Percentiles rank a stretch among this genome's conserved stretches.
Evolutionary conservation across 2,113 vertebrate genomes (phyloP).

Genomic region (Fulica atra): DNA sequence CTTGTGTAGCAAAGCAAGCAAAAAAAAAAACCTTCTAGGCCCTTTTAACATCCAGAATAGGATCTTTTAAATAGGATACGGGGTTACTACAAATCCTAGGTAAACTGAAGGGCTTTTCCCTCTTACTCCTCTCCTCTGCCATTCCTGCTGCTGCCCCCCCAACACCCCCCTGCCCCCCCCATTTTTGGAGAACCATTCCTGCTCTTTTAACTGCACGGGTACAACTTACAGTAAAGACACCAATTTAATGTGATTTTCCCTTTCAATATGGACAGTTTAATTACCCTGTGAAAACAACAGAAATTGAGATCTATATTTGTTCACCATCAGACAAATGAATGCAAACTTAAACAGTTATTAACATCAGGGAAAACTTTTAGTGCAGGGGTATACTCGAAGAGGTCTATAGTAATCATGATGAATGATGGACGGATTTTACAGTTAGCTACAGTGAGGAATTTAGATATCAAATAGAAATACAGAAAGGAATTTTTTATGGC

Average conservation of each 20-base stretch:
- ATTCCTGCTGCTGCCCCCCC: too few species aligned
- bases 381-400: not conserved
- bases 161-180: accelerated
- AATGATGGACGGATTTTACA: not conserved
- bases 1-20: not conserved
- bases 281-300: not conserved
- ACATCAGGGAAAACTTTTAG: not conserved
- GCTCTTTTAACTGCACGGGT: not conserved
- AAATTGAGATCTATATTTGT: not conserved
- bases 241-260: not conserved
- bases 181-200: not conserved
- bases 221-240: not conserved
- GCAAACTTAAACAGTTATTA: not conserved
- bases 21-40: not conserved
- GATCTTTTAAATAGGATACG: not conserved
- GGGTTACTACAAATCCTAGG: not conserved
- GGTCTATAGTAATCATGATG: accelerated
- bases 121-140: too few species aligned
- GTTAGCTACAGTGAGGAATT: not conserved
- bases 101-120: not conserved
- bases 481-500: not conserved
- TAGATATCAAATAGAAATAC: not conserved
- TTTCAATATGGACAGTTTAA: not conserved
- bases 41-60: not conserved
- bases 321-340: not conserved